A percentile compares a stretch with the other conserved stretches of the same genome.
Evolutionary conservation across 2,113 vertebrate genomes (phyloP).

Genomic region (Sclerurus mexicanus): DNA sequence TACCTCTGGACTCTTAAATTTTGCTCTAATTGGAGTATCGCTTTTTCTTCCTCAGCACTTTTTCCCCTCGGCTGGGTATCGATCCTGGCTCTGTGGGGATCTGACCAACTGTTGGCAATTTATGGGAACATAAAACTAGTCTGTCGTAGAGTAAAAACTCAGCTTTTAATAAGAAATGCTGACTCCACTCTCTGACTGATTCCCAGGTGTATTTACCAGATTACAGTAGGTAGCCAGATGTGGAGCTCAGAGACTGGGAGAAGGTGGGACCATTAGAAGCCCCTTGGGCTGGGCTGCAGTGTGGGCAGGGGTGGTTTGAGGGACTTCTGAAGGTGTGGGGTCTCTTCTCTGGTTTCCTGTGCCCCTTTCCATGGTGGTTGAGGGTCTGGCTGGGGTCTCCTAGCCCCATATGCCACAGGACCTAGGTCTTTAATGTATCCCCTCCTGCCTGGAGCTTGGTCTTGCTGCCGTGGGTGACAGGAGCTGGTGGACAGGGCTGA

Average conservation of each 20-base stretch:
- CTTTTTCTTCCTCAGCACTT: constrained; percentile 66
- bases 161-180: neutral
- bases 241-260: neutral
- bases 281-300: neutral
- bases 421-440: rapidly evolving
- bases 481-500: neutral
- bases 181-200: neutral
- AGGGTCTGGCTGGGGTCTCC: neutral
- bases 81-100: constrained; percentile 59
- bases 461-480: neutral
- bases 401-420: too few species aligned
- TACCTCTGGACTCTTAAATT: constrained; percentile 49
- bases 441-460: neutral
- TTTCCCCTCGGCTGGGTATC: constrained; percentile 49
- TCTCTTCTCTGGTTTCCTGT: neutral
- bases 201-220: neutral
- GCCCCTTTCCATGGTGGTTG: neutral
- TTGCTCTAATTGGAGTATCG: constrained; percentile 53
- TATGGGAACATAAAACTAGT: constrained; percentile 50
- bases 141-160: neutral
- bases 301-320: neutral
- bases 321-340: neutral
- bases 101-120: constrained; percentile 70
- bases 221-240: neutral
- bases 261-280: neutral